A percentile compares a stretch with the other conserved stretches of the same genome.
Conservation (phyloP, 2,888 invertebrate species). For the Drosophila bunnanda region DNA sequence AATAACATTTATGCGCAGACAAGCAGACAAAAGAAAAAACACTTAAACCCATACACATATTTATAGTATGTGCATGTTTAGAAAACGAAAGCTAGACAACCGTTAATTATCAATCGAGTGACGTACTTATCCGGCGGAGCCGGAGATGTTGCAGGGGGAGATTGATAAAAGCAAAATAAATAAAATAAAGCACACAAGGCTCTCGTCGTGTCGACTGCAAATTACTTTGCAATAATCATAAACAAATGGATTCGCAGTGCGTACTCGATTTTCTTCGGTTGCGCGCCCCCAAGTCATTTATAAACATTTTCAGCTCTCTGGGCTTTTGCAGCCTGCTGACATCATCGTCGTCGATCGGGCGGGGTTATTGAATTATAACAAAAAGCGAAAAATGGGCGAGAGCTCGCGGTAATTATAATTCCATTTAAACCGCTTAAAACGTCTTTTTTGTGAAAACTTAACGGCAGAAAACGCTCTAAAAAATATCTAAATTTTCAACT, state of each 20-base stretch:
- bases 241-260: conserved; percentile 61
- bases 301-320: conserved; percentile 50
- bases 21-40: conserved; percentile 11
- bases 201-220: conserved; percentile 33
- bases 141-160: conserved; percentile 13
- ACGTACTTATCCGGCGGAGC: conserved; percentile 46
- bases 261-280: conserved; percentile 29
- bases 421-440: conserved; percentile 48
- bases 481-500: neutral
- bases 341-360: conserved; percentile 59
- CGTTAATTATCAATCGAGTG: conserved; percentile 64
- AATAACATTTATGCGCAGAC: conserved; percentile 32
- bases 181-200: conserved; percentile 13
- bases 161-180: conserved; percentile 19
- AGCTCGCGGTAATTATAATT: conserved; percentile 44
- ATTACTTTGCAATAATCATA: conserved; percentile 65
- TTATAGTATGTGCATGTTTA: conserved; percentile 28
- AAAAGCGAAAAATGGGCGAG: conserved; percentile 26
- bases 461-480: neutral
- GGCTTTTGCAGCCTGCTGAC: conserved; percentile 59
- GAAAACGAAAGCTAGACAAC: conserved; percentile 70
- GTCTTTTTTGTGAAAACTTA: conserved; percentile 7
- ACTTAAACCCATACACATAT: conserved; percentile 4
- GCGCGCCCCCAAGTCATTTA: conserved; percentile 27
- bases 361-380: conserved; percentile 60